Evolutionary conservation across 1,140 invertebrate species (phyloP).

Genomic region (Parapsyche elsis): DNA sequence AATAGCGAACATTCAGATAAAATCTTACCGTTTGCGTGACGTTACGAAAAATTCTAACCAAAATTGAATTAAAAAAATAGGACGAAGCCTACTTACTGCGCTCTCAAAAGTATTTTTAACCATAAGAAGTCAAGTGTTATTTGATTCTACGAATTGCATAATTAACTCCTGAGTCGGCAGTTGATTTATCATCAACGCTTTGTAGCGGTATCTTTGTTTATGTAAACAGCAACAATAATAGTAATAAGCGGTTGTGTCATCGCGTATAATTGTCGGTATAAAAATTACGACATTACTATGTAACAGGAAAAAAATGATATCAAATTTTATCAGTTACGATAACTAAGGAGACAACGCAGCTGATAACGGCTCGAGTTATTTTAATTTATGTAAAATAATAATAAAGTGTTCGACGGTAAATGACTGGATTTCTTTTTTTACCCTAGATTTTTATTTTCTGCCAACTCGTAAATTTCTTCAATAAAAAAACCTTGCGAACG

Average conservation of each 20-base stretch:
- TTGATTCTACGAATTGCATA: not conserved
- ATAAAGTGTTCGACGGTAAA: not conserved
- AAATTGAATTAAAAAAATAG: conserved; percentile 5
- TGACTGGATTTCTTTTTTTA: not conserved
- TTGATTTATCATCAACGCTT: too few relatives aligned
- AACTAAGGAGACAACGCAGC: not conserved
- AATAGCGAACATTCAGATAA: conserved; percentile 14
- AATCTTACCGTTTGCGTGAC: conserved; percentile 1
- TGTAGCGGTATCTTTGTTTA: too few relatives aligned
- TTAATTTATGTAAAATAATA: too few relatives aligned
- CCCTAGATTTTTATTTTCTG: not conserved
- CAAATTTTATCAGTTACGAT: not conserved
- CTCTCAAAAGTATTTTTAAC: not conserved
- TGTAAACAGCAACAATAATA: not conserved
- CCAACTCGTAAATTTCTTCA: conserved; percentile 13
- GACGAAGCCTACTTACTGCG: conserved; percentile 11
- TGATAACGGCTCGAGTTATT: too few relatives aligned
- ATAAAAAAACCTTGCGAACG: conserved; percentile 14
- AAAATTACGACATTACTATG: not conserved
- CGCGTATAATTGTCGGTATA: not conserved
- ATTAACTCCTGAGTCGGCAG: not conserved
- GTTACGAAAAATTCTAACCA: not conserved
- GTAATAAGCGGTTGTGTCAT: not conserved
- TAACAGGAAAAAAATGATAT: not conserved
- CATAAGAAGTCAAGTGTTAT: not conserved